Percentiles rank a stretch among this genome's conserved stretches.
Evolutionary conservation across 2,113 vertebrate genomes (phyloP).

Genomic region (Lampris incognitus): DNA sequence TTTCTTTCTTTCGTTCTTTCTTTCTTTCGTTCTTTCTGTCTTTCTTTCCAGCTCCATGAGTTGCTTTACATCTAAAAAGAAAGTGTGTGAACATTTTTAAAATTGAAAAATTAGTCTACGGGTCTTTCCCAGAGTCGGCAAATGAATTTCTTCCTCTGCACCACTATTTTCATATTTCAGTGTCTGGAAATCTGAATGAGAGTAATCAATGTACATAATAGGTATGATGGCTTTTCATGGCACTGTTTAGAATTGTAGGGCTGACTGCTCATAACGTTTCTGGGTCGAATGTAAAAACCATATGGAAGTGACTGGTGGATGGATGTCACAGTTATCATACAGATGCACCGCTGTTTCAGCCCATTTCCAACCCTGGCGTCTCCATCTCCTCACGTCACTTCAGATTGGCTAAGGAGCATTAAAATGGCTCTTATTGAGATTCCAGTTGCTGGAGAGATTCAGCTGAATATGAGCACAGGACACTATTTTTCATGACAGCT

Average conservation of each 20-base stretch:
- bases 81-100: neutral
- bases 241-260: slow-evolving; percentile 24
- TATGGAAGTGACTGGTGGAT: slow-evolving; percentile 49
- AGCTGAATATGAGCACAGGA: neutral
- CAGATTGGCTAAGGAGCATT: slow-evolving; percentile 6
- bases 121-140: slow-evolving; percentile 36
- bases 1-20: too few relatives aligned
- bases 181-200: slow-evolving; percentile 62
- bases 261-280: slow-evolving; percentile 31
- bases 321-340: slow-evolving; percentile 37
- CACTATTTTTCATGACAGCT: neutral
- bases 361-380: neutral
- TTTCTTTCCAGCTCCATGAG: too few relatives aligned
- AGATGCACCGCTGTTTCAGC: slow-evolving; percentile 23
- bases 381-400: neutral
- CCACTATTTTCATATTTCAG: slow-evolving; percentile 60
- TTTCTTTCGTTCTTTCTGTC: too few relatives aligned
- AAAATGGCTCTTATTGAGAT: neutral
- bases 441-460: neutral
- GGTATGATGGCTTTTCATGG: slow-evolving; percentile 63
- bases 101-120: slow-evolving; percentile 2
- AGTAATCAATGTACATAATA: slow-evolving; percentile 49
- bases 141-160: slow-evolving; percentile 41
- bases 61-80: too few relatives aligned
- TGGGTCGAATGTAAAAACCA: slow-evolving; percentile 57